Evolutionary conservation across 2,888 invertebrate species (phyloP).

Genomic region (Junonia oenone): DNA sequence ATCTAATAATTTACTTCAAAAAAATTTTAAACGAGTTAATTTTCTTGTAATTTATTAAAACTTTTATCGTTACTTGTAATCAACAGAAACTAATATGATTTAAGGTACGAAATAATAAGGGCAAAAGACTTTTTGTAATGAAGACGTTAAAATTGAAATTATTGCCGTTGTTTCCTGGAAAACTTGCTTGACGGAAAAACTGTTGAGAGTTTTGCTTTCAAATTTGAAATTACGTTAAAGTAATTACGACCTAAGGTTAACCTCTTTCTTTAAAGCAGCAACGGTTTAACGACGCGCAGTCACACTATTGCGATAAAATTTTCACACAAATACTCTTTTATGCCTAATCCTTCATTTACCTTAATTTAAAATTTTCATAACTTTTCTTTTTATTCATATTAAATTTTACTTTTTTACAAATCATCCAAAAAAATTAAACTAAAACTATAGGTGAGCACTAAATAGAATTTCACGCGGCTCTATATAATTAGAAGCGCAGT

Average conservation of each 20-base stretch:
- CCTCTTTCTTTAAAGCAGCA: slow-evolving; percentile 1
- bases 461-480: background rate
- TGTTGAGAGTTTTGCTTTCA: background rate
- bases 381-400: background rate
- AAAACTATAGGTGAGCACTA: background rate
- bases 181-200: background rate
- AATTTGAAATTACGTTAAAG: background rate
- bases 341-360: background rate
- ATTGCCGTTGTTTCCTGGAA: background rate
- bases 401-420: too few relatives aligned
- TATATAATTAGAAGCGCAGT: background rate
- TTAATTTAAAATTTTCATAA: background rate
- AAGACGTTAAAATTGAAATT: slow-evolving; percentile 5
- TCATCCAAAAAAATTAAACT: too few relatives aligned
- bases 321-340: slow-evolving; percentile 1
- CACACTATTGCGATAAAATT: slow-evolving; percentile 7
- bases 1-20: background rate
- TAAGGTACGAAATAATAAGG: background rate
- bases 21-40: background rate
- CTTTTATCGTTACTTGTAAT: background rate
- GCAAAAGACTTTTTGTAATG: background rate
- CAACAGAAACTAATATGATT: background rate
- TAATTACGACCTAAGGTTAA: background rate
- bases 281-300: slow-evolving; percentile 2
- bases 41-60: background rate